phyloP scores from a whole-genome alignment of 2,113 vertebrate genomes.

The Ondatra zibethicus region DNA sequence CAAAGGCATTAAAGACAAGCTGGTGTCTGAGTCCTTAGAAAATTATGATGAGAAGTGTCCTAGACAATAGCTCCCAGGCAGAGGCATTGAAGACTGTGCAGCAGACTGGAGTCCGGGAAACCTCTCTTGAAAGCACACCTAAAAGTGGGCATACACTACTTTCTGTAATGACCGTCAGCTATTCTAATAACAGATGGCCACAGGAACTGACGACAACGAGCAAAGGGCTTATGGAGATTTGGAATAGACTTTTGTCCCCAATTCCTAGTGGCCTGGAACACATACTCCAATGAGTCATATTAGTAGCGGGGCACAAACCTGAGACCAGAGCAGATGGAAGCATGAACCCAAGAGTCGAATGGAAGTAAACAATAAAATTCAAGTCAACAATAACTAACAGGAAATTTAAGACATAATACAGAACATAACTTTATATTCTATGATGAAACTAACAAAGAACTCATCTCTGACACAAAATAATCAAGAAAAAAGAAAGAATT shows the following conservation, averaged over 20 bases:
- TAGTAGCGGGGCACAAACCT: neutral
- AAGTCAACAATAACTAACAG: neutral
- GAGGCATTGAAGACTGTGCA: neutral
- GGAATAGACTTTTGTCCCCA: neutral
- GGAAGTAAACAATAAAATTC: neutral
- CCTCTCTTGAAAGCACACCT: neutral
- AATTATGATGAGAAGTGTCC: neutral
- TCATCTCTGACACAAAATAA: conserved; percentile 5
- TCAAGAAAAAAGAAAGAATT: neutral
- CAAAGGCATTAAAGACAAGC: neutral
- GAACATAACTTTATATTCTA: neutral
- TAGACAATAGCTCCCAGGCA: neutral
- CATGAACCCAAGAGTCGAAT: neutral
- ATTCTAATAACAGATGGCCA: neutral
- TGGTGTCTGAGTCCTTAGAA: neutral
- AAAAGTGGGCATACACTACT: neutral
- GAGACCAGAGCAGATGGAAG: neutral
- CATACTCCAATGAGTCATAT: neutral
- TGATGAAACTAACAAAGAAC: neutral
- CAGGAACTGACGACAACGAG: neutral
- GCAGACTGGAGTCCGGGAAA: neutral
- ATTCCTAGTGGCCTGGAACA: neutral
- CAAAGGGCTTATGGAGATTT: neutral
- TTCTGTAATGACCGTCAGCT: neutral
- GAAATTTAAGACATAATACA: conserved; percentile 8